A percentile compares a stretch with the other conserved stretches of the same genome.
Evolutionary conservation across 2,113 vertebrate genomes (phyloP).

Genomic region (Fregata magnificens): DNA sequence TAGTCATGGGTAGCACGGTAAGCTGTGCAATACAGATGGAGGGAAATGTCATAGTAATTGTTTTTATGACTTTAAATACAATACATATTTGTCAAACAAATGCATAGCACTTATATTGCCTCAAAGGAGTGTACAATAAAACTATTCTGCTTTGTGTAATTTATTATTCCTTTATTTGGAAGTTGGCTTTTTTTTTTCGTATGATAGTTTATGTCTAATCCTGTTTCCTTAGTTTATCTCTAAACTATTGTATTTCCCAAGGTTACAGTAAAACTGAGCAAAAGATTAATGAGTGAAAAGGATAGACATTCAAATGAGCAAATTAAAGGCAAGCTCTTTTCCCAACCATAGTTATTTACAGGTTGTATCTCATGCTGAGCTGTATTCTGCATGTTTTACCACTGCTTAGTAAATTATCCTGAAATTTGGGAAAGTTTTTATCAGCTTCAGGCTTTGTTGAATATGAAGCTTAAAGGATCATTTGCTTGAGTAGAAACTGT

Average conservation of each 20-base stretch:
- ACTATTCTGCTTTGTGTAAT: not conserved
- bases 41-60: constrained; percentile 20
- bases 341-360: not conserved
- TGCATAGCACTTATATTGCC: not conserved
- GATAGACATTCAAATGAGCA: not conserved
- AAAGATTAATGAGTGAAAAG: not conserved
- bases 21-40: not conserved
- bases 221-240: not conserved
- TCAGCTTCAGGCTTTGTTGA: not conserved
- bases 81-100: constrained; percentile 9
- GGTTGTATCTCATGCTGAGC: not conserved
- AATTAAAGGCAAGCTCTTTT: not conserved
- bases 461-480: not conserved
- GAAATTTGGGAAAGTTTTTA: not conserved
- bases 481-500: not conserved
- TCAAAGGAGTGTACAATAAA: not conserved
- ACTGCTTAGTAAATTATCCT: not conserved
- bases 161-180: not conserved
- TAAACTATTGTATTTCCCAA: not conserved
- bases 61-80: constrained; percentile 32
- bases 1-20: not conserved
- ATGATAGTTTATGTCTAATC: not conserved
- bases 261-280: not conserved
- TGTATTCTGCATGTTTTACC: not conserved
- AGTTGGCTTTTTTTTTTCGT: not conserved